These are phyloP conservation scores for Pseudorasbora parva DNA, from an alignment of 2,113 vertebrate species.

Conservation along the genomic window DNA sequence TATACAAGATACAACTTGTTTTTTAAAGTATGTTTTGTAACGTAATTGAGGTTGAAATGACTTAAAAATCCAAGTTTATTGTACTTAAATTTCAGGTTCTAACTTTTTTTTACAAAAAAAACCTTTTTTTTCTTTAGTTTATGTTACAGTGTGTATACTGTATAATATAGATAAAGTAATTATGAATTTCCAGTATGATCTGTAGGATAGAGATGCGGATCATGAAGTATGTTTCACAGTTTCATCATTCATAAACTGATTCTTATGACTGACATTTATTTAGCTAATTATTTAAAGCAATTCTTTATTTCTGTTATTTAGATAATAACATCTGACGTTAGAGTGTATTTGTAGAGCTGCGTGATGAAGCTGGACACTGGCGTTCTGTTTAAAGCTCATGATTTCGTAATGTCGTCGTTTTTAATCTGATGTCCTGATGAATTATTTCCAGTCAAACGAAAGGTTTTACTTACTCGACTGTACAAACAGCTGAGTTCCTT, in stretches of 20 bases:
- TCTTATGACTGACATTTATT: background rate
- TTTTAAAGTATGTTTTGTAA: no score
- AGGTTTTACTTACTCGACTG: conserved; percentile 7
- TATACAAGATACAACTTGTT: no score
- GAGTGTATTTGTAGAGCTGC: background rate
- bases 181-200: background rate
- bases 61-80: no score
- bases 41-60: no score
- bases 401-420: background rate
- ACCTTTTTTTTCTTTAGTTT: no score
- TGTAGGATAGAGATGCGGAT: background rate
- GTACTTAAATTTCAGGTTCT: no score
- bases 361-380: background rate
- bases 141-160: background rate
- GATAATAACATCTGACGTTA: background rate
- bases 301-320: background rate
- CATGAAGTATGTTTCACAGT: background rate
- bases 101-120: no score
- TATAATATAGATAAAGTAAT: background rate
- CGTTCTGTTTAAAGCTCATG: background rate
- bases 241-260: background rate
- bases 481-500: conserved; percentile 4
- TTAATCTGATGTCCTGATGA: background rate
- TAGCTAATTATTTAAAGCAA: background rate
- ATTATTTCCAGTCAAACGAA: background rate